Evolutionary conservation across 2,888 invertebrate species (phyloP).

Genomic region (Epistrophe grossulariae): DNA sequence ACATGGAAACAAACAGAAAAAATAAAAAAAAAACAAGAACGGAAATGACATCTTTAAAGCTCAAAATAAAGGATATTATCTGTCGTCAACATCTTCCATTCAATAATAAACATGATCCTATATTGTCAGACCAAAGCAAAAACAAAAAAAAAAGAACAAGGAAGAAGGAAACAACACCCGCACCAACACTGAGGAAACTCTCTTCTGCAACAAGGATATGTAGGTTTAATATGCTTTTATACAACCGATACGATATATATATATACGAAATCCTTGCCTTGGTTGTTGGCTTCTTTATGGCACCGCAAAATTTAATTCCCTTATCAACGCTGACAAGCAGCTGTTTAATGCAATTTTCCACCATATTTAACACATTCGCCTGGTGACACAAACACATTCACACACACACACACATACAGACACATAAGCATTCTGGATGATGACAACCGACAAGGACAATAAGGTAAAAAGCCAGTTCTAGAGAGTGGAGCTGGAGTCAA

Average conservation of each 20-base stretch:
- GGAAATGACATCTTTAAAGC: constrained; percentile 70
- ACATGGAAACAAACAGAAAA: constrained; percentile 9
- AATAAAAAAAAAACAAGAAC: constrained; percentile 19
- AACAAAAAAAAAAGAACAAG: background rate
- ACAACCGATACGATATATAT: constrained; percentile 59
- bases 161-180: constrained; percentile 25
- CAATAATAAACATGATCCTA: constrained; percentile 72
- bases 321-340: constrained; percentile 83
- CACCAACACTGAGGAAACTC: constrained; percentile 38
- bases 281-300: constrained; percentile 77
- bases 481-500: constrained; percentile 38
- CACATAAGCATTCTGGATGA: constrained; percentile 3
- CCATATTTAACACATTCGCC: constrained; percentile 81
- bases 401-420: constrained; percentile 8
- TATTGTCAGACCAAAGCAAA: constrained; percentile 30
- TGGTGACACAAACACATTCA: constrained; percentile 15
- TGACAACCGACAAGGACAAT: constrained; percentile 47
- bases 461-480: constrained; percentile 35
- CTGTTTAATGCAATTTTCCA: constrained; percentile 84
- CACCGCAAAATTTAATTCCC: constrained; percentile 84
- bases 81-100: constrained; percentile 75
- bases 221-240: constrained; percentile 33
- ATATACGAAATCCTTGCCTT: constrained; percentile 67
- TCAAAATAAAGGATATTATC: constrained; percentile 75
- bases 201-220: constrained; percentile 29